These are phyloP conservation scores for Drosophila leontia DNA, from an alignment of 1,140 invertebrate genomes.

Conservation along the genomic window DNA sequence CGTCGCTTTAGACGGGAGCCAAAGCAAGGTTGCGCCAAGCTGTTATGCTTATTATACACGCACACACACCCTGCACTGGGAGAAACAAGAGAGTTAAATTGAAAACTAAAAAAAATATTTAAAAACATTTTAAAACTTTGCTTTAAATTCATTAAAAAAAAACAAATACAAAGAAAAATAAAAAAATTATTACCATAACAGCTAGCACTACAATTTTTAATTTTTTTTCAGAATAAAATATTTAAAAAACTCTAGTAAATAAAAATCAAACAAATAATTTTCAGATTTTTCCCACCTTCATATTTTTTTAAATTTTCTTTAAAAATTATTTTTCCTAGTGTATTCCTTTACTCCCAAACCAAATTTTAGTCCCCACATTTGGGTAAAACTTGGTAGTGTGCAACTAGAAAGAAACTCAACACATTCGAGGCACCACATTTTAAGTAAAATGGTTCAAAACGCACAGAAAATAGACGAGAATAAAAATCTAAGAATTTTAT, in stretches of 20 bases:
- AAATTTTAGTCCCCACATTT: neutral
- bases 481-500: constrained; percentile 1
- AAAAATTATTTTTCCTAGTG: neutral
- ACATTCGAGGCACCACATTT: constrained; percentile 25
- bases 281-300: too few relatives aligned
- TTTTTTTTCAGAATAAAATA: too few relatives aligned
- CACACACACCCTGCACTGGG: neutral
- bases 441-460: constrained; percentile 29
- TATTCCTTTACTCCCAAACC: neutral
- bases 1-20: constrained; percentile 33
- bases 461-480: constrained; percentile 2
- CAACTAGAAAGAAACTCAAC: constrained; percentile 1
- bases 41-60: constrained; percentile 63
- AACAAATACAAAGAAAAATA: too few relatives aligned
- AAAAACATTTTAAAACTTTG: too few relatives aligned
- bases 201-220: too few relatives aligned
- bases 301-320: too few relatives aligned
- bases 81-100: neutral
- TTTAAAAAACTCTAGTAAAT: too few relatives aligned
- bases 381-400: neutral
- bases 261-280: too few relatives aligned
- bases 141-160: neutral
- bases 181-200: too few relatives aligned
- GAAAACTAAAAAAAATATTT: neutral
- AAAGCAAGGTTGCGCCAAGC: constrained; percentile 39